These are phyloP conservation scores for Apocrypta bakeri DNA, from an alignment of 1,140 invertebrate species.

Conservation along the genomic window DNA sequence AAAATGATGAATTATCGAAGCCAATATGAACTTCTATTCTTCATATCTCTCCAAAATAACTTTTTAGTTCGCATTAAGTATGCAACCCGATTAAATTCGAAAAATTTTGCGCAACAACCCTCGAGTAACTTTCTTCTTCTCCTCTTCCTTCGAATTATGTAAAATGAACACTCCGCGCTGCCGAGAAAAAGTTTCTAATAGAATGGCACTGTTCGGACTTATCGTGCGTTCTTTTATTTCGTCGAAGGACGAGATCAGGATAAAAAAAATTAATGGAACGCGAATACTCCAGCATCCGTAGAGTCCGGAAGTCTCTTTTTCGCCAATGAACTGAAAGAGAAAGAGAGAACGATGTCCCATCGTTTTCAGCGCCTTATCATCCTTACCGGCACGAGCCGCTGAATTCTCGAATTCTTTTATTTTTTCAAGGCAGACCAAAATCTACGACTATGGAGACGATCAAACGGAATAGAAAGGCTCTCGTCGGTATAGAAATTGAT, in stretches of 20 bases:
- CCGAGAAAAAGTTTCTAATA: constrained; percentile 3
- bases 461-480: not conserved
- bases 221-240: not conserved
- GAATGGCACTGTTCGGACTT: not conserved
- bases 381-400: not conserved
- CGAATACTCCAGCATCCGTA: too few relatives aligned
- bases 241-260: not conserved
- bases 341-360: not conserved
- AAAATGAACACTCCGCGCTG: not conserved
- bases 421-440: not conserved
- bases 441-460: not conserved
- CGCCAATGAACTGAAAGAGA: not conserved
- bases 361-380: not conserved
- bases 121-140: not conserved
- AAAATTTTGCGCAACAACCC: not conserved
- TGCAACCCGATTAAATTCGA: not conserved
- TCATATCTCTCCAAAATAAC: not conserved
- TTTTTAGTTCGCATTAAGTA: not conserved
- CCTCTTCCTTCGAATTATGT: not conserved
- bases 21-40: too few relatives aligned
- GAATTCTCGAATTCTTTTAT: not conserved
- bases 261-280: not conserved
- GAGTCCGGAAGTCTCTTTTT: not conserved
- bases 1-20: not conserved
- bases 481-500: not conserved